A percentile compares a stretch with the other conserved stretches of the same genome.
phyloP scores from a whole-genome alignment of 2,113 vertebrate genomes.

The Athene noctua region DNA sequence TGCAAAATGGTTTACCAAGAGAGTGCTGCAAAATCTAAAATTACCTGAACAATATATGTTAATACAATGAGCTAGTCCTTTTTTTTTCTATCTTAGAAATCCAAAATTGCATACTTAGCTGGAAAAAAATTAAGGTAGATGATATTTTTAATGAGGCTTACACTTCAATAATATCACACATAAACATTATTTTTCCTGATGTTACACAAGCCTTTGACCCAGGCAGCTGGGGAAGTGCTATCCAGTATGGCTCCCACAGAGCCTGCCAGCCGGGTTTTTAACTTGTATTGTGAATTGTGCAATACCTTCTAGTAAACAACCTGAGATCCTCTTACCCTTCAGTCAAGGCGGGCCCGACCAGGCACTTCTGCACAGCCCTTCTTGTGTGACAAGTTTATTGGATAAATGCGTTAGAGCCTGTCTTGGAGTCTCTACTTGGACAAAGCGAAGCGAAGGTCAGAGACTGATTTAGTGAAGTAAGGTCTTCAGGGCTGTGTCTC shows the following conservation, averaged over 20 bases:
- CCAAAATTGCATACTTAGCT: not conserved
- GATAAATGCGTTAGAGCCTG: not conserved
- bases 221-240: slow-evolving; percentile 7
- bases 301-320: slow-evolving; percentile 27
- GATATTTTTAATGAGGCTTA: not conserved
- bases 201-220: not conserved
- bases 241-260: slow-evolving; percentile 4
- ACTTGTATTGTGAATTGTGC: not conserved
- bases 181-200: not conserved
- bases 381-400: not conserved
- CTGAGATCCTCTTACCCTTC: slow-evolving; percentile 13
- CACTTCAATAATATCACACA: not conserved
- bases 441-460: accelerated
- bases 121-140: not conserved
- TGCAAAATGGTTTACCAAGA: not conserved
- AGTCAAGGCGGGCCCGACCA: not conserved
- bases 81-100: not conserved
- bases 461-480: not conserved
- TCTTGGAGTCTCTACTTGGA: not conserved
- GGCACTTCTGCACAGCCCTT: not conserved
- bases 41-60: not conserved
- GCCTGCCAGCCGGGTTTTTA: slow-evolving; percentile 25
- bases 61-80: not conserved
- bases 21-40: slow-evolving; percentile 3
- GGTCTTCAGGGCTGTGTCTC: not conserved